phyloP scores from a whole-genome alignment of 2,113 vertebrate genomes.

The Pomatorhinus ruficollis region DNA sequence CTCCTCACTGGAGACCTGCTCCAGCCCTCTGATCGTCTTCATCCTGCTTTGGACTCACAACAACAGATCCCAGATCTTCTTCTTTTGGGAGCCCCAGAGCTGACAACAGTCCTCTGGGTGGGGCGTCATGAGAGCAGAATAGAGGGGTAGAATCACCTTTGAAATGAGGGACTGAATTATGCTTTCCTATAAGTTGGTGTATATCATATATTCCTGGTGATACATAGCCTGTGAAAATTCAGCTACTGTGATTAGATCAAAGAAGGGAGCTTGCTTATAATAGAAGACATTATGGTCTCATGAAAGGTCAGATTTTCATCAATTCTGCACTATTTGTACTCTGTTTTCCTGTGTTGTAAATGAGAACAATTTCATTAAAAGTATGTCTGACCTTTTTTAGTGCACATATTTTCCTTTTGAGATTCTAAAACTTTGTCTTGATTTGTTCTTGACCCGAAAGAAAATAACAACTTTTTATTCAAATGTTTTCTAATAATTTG shows the following conservation, averaged over 20 bases:
- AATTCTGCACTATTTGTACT: not conserved
- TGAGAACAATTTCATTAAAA: not conserved
- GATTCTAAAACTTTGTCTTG: not conserved
- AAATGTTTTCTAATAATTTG: not conserved
- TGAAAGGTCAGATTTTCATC: not conserved
- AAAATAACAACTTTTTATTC: not conserved
- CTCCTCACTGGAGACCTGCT: not conserved
- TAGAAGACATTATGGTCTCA: not conserved
- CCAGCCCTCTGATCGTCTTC: not conserved
- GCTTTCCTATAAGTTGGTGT: not conserved
- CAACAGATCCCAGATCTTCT: not conserved
- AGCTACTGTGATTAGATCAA: not conserved
- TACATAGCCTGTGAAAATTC: not conserved
- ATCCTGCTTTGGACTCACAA: not conserved
- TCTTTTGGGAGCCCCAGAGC: too few species aligned
- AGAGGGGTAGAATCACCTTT: not conserved
- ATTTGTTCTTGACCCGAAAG: not conserved
- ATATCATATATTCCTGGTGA: not conserved
- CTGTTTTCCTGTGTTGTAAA: not conserved
- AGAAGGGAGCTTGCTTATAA: not conserved
- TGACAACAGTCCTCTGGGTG: not conserved
- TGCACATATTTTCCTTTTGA: not conserved
- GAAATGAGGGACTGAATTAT: not conserved
- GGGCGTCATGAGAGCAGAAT: fast-evolving
- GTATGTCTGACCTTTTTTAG: not conserved